Conservation (phyloP, 2,113 vertebrate species). For the Ailuropoda melanoleuca region DNA sequence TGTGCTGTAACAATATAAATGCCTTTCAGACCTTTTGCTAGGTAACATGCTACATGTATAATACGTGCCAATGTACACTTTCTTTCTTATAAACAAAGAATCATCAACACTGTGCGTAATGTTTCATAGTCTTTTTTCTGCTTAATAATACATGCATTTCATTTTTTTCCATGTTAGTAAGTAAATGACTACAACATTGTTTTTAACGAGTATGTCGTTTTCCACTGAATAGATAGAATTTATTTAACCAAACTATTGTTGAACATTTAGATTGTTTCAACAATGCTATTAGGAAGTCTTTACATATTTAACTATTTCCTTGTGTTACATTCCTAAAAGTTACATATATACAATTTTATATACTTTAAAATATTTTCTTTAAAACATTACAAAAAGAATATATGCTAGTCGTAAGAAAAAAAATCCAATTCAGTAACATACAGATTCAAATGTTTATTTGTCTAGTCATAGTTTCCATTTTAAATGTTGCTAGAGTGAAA, state of each 20-base stretch:
- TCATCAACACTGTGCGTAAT: not conserved
- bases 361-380: constrained; percentile 28
- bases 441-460: not conserved
- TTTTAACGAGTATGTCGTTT: not conserved
- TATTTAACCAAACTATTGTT: not conserved
- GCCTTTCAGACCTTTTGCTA: not conserved
- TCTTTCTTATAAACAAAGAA: not conserved
- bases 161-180: not conserved
- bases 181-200: not conserved
- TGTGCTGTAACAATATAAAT: not conserved
- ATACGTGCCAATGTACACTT: not conserved
- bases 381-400: not conserved
- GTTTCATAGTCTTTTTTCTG: not conserved
- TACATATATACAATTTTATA: not conserved
- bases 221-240: not conserved
- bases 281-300: not conserved
- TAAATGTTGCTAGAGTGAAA: not conserved
- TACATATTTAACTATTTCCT: not conserved
- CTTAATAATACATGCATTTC: not conserved
- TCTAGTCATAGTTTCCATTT: not conserved
- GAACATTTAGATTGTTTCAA: not conserved
- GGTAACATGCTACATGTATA: not conserved
- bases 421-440: not conserved
- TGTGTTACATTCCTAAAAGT: constrained; percentile 8
- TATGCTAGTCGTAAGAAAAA: not conserved